Conservation (phyloP, 2,113 vertebrate species). For the Saimiri boliviensis region DNA sequence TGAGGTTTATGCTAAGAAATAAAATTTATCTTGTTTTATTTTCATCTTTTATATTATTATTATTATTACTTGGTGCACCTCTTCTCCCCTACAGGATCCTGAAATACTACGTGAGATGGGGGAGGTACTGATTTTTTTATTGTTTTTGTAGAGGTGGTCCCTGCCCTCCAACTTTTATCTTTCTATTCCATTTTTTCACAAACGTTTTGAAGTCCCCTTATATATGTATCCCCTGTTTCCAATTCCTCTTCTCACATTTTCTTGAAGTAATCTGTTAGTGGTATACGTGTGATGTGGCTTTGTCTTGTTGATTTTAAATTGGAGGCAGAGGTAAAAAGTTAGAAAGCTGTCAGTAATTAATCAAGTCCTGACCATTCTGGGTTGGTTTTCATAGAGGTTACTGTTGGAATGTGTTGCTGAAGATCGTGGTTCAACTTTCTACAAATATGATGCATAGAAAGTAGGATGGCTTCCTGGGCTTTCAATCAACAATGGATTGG, state of each 20-base stretch:
- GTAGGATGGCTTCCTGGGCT: background rate
- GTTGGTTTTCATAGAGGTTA: background rate
- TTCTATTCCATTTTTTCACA: no score
- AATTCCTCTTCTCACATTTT: background rate
- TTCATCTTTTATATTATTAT: background rate
- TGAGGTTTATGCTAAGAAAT: background rate
- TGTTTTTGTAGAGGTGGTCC: conserved; percentile 73
- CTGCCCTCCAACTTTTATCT: conserved; percentile 65
- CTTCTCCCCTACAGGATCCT: conserved; percentile 47
- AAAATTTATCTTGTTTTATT: background rate
- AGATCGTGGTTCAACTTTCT: background rate
- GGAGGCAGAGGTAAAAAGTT: background rate
- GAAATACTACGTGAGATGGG: conserved; percentile 45
- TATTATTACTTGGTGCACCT: conserved; percentile 56
- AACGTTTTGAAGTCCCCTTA: no score
- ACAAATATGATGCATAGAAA: background rate
- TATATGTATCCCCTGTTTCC: background rate
- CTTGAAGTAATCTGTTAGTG: background rate
- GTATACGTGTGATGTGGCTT: background rate
- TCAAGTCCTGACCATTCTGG: background rate
- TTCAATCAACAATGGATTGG: background rate
- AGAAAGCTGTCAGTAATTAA: background rate
- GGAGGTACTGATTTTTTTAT: conserved; percentile 58
- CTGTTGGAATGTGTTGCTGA: background rate
- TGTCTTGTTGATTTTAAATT: background rate